These are phyloP conservation scores for Plectropomus leopardus DNA, from an alignment of 2,113 vertebrate species.

Conservation along the genomic window DNA sequence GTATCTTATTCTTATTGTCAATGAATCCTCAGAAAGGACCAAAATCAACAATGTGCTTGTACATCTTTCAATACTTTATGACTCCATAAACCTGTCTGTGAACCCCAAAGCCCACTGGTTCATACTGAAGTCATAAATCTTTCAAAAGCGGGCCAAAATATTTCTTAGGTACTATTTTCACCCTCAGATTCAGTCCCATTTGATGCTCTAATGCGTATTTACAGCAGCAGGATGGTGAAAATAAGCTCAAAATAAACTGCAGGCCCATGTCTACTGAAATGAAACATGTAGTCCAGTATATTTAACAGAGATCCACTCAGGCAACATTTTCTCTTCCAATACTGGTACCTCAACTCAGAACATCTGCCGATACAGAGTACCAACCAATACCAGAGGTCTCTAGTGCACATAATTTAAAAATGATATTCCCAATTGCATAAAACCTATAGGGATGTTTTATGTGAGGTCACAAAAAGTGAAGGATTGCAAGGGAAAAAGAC, in stretches of 20 bases:
- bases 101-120: not conserved
- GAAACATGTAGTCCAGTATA: not conserved
- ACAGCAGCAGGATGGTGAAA: not conserved
- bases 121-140: not conserved
- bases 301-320: not conserved
- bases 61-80: not conserved
- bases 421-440: not conserved
- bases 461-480: not conserved
- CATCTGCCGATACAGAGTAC: not conserved
- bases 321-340: too few species aligned
- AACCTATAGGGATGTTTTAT: not conserved
- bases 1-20: not conserved
- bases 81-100: not conserved
- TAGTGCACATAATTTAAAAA: not conserved
- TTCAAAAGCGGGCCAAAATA: not conserved
- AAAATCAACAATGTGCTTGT: not conserved
- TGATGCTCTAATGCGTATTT: not conserved
- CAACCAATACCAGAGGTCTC: not conserved
- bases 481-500: not conserved
- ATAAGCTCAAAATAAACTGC: not conserved
- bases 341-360: not conserved
- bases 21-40: slow-evolving; percentile 21
- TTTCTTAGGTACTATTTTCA: not conserved
- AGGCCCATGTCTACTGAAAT: not conserved
- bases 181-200: not conserved